Conservation (phyloP, 2,797 vertebrate species). For the Thamnophis elegans region DNA sequence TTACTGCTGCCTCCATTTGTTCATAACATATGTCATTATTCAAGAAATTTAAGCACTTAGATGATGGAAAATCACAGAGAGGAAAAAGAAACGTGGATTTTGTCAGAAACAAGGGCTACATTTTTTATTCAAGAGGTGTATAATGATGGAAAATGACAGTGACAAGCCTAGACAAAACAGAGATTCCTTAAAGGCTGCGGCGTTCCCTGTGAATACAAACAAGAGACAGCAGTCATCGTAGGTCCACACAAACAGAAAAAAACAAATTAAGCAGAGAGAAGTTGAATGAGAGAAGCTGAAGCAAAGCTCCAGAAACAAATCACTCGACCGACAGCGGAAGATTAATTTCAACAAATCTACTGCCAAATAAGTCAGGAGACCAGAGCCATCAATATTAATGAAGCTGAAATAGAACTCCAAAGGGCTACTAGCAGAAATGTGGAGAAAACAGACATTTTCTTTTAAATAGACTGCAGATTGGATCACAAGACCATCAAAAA, state of each 20-base stretch:
- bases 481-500: slow-evolving; percentile 67
- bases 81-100: slow-evolving; percentile 76
- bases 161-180: slow-evolving; percentile 73
- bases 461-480: slow-evolving; percentile 74
- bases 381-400: slow-evolving; percentile 78
- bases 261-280: slow-evolving; percentile 76
- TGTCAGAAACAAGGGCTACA: slow-evolving; percentile 77
- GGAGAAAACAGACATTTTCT: slow-evolving; percentile 67
- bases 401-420: slow-evolving; percentile 72
- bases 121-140: slow-evolving; percentile 82
- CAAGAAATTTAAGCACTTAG: slow-evolving; percentile 80
- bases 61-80: slow-evolving; percentile 81
- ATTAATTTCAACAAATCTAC: slow-evolving; percentile 73
- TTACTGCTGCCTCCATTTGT: slow-evolving; percentile 76
- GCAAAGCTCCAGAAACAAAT: slow-evolving; percentile 72
- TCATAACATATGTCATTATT: slow-evolving; percentile 80
- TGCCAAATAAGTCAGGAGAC: slow-evolving; percentile 63
- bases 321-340: slow-evolving; percentile 61
- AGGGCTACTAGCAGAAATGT: slow-evolving; percentile 60
- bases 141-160: slow-evolving; percentile 81
- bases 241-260: slow-evolving; percentile 74
- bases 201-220: slow-evolving; percentile 67
- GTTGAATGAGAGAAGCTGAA: slow-evolving; percentile 55
- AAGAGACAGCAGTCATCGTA: slow-evolving; percentile 66
- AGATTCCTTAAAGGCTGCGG: slow-evolving; percentile 74